Conservation (phyloP, 2,888 invertebrate species). For the Boloria euphrosyne region DNA sequence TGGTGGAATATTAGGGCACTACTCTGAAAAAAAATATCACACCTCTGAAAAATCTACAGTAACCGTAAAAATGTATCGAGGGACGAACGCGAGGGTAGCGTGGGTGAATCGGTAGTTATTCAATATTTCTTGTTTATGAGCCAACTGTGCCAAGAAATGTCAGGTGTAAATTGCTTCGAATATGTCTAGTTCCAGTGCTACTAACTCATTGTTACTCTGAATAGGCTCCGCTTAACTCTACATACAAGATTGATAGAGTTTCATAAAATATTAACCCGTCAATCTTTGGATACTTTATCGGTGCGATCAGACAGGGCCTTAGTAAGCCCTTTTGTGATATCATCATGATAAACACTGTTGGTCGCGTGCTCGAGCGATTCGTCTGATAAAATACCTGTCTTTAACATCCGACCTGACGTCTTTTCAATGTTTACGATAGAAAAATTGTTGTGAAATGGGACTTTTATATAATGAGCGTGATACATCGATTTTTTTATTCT, state of each 20-base stretch:
- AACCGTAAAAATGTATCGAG: too few relatives aligned
- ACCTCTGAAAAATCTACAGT: too few relatives aligned
- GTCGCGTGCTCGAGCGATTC: slow-evolving; percentile 54
- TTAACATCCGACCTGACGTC: slow-evolving; percentile 42
- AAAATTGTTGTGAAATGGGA: too few relatives aligned
- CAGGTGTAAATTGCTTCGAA: slow-evolving; percentile 7
- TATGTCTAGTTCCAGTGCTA: background rate
- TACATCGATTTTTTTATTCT: too few relatives aligned
- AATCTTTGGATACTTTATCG: slow-evolving; percentile 41
- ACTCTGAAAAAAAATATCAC: too few relatives aligned
- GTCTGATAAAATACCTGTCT: slow-evolving; percentile 58
- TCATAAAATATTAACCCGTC: slow-evolving; percentile 39
- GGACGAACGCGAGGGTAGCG: too few relatives aligned
- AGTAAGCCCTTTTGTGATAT: slow-evolving; percentile 55
- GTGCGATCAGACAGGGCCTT: slow-evolving; percentile 40
- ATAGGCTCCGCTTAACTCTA: slow-evolving; percentile 3
- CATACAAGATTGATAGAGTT: slow-evolving; percentile 20
- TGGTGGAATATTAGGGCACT: too few relatives aligned
- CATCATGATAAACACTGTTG: slow-evolving; percentile 59
- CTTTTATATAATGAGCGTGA: too few relatives aligned
- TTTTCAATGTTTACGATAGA: slow-evolving; percentile 31
- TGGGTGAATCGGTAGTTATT: background rate
- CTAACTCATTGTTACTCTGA: background rate
- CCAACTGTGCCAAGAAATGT: slow-evolving; percentile 23
- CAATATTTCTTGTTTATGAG: slow-evolving; percentile 19